phyloP scores from a whole-genome alignment of 2,888 invertebrate genomes.

The Eustalomyia histrio region DNA sequence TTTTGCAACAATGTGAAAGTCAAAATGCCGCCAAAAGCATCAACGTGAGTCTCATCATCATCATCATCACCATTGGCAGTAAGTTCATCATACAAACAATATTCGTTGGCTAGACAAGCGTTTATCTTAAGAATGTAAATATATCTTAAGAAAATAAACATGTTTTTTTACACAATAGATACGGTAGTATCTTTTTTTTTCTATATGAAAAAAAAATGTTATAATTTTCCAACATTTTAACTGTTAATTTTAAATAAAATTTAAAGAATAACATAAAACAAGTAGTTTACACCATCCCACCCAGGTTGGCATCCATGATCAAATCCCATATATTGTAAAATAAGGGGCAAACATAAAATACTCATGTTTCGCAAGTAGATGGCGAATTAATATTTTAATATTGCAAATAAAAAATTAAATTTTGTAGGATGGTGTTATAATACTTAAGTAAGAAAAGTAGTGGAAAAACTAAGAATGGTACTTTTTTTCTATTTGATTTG shows the following conservation, averaged over 20 bases:
- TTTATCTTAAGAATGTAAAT: conserved; percentile 58
- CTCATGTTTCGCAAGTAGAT: no score
- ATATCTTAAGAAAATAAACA: conserved; percentile 54
- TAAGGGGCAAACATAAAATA: no score
- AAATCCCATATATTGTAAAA: no score
- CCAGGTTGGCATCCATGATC: no score
- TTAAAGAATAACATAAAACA: conserved; percentile 45
- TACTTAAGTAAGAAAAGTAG: not conserved
- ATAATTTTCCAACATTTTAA: conserved; percentile 55
- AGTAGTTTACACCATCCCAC: no score
- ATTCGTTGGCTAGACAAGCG: conserved; percentile 51
- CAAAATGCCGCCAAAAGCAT: conserved; percentile 9
- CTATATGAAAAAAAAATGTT: conserved; percentile 33
- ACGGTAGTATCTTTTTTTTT: conserved; percentile 13
- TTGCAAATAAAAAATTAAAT: no score
- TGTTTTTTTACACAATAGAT: conserved; percentile 53
- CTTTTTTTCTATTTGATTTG: conserved; percentile 52
- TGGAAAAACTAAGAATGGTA: conserved; percentile 8
- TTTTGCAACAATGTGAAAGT: conserved; percentile 57
- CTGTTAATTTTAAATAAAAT: conserved; percentile 55
- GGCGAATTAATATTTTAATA: no score
- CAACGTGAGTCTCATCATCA: conserved; percentile 40
- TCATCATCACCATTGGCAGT: conserved; percentile 16
- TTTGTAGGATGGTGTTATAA: conserved; percentile 41
- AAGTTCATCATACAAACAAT: not conserved